phyloP scores from a whole-genome alignment of 2,113 vertebrate species.

The Kryptolebias marmoratus region DNA sequence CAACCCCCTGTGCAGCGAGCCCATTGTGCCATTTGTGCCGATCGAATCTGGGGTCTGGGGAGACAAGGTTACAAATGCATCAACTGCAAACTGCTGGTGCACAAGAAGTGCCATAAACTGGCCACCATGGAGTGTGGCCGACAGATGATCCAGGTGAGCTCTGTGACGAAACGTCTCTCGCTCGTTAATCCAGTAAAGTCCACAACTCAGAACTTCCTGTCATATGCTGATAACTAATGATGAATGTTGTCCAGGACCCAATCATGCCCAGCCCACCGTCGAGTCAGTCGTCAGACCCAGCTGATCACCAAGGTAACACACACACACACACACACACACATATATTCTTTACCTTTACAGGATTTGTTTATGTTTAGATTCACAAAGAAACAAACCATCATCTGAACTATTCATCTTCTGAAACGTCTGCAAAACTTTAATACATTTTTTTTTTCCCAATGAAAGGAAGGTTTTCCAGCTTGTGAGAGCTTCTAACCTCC shows the following conservation, averaged over 20 bases:
- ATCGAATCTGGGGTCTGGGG: slow-evolving; percentile 97
- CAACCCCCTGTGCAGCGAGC: slow-evolving; percentile 84
- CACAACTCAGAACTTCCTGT: slow-evolving; percentile 5
- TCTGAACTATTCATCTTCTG: no score
- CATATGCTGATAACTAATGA: neutral
- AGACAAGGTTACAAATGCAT: slow-evolving; percentile 99
- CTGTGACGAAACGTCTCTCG: neutral
- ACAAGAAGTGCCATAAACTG: slow-evolving; percentile 99
- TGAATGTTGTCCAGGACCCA: slow-evolving; percentile 85
- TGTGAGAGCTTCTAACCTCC: no score
- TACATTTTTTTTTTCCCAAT: no score
- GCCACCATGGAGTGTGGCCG: slow-evolving; percentile 91
- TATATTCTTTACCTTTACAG: neutral
- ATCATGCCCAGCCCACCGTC: slow-evolving; percentile 82
- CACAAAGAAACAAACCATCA: neutral
- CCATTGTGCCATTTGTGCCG: slow-evolving; percentile 97
- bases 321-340: slow-evolving; percentile 10
- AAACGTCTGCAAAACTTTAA: no score
- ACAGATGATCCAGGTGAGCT: slow-evolving; percentile 78
- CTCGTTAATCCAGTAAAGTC: neutral
- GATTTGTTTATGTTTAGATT: neutral
- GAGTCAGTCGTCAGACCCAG: slow-evolving; percentile 82
- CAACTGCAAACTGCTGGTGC: slow-evolving; percentile 98
- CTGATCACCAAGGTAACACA: slow-evolving; percentile 85
- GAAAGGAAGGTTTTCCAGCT: no score